A percentile compares a stretch with the other conserved stretches of the same genome.
phyloP scores from a whole-genome alignment of 2,888 invertebrate species.

The Melinaea menophilus region DNA sequence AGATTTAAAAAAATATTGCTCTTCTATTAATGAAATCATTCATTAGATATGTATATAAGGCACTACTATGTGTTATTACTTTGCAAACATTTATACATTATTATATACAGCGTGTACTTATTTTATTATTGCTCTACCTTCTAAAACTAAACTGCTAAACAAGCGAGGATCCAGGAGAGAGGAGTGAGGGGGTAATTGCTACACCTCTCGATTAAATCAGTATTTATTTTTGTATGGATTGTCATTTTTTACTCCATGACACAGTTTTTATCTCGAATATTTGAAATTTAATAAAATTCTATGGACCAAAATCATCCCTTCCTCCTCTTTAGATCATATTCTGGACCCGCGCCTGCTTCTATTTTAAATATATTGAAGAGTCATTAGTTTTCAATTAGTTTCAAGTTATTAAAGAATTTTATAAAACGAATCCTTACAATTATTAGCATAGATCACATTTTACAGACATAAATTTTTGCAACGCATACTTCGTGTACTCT shows the following conservation, averaged over 20 bases:
- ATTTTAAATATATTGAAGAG: slow-evolving; percentile 14
- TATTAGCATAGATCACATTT: slow-evolving; percentile 66
- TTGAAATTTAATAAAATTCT: no score
- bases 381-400: slow-evolving; percentile 17
- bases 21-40: no score
- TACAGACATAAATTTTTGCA: slow-evolving; percentile 45
- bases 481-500: slow-evolving; percentile 38
- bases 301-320: no score
- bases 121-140: slow-evolving; percentile 20
- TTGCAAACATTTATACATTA: slow-evolving; percentile 6
- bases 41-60: slow-evolving; percentile 14
- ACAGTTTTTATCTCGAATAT: no score
- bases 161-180: no score
- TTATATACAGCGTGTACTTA: slow-evolving; percentile 12
- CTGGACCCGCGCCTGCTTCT: no score
- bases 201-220: no score
- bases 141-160: slow-evolving; percentile 18
- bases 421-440: slow-evolving; percentile 42
- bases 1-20: no score
- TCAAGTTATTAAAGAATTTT: slow-evolving; percentile 12
- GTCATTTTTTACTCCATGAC: no score
- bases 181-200: no score
- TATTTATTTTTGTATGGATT: no score
- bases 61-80: slow-evolving; percentile 9
- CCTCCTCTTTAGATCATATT: no score